These are phyloP conservation scores for Ips nitidus DNA, from an alignment of 1,140 invertebrate species.

Conservation along the genomic window DNA sequence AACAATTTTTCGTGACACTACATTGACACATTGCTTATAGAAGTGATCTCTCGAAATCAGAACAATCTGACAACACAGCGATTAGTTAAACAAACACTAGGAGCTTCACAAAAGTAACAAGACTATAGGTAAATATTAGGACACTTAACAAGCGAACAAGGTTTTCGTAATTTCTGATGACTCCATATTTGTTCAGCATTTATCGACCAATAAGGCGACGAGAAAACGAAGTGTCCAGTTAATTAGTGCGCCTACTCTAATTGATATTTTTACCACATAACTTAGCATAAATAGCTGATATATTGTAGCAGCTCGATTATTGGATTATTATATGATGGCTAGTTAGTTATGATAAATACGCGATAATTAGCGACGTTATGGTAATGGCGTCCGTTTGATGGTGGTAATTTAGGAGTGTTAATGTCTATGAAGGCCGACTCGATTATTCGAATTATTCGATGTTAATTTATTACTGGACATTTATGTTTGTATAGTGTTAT, in stretches of 20 bases:
- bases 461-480: no score
- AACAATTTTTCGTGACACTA: no score
- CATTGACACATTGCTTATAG: no score
- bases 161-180: conserved; percentile 32
- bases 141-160: conserved; percentile 28
- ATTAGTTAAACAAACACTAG: no score
- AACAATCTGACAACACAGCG: no score
- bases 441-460: no score
- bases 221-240: conserved; percentile 1
- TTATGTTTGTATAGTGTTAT: no score
- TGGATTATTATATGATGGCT: conserved; percentile 11
- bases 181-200: conserved; percentile 5
- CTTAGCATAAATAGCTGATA: conserved; percentile 10
- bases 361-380: conserved; percentile 1
- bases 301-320: background rate
- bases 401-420: background rate
- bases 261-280: conserved; percentile 17
- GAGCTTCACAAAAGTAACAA: conserved; percentile 1
- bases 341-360: conserved; percentile 8
- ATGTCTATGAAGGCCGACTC: background rate
- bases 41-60: no score
- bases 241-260: conserved; percentile 20
- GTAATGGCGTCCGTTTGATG: background rate
- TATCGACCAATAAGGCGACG: conserved; percentile 17
- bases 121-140: conserved; percentile 26